Base-by-base conservation (phyloP, 1,140 invertebrate genomes). In the Dendrolimus punctatus region DNA sequence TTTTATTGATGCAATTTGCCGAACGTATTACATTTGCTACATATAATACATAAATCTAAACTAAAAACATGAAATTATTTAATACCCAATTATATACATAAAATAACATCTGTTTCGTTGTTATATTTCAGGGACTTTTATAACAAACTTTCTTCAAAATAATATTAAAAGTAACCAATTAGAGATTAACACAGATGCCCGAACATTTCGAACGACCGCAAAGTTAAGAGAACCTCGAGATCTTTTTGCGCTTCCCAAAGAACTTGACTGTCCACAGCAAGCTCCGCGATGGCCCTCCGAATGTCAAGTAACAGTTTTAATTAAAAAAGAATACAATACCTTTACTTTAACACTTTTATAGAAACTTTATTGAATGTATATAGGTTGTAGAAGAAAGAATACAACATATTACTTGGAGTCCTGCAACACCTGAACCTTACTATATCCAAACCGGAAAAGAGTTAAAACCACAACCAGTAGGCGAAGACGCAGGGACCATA, bases 221-320 rank as follows among this genome's bases (percentile, higher is more conserved):
- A 90, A 91, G 71, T 73, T 92, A 51, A 90, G 88, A 71, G 91
- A 93, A 68, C 91, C 91, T 4, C 85, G 90, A 64, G 91, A 93
- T 70, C 78, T 93, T 39, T 93, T 92, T 78, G 89, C 91, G 39
- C 76, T 92, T 56, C 91, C 90, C 46, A 92, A 90, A 77, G 91
- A 92, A 70, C 87, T 91, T 65, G 90, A 90, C 60, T 93, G 92
- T 67, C 89, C 92, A 40, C 92, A 93, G 65, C 94, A 95, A 87
- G 89, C 91, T 64, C 91, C 94, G 43, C 87, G 94, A 80, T 96
- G 95, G 95, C 96, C 95, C 6, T 92, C 94, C 9, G 95, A 96
- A 85, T 96, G 94, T 83, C 94, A 95, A 88, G 94, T 95, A 73
- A 74, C 66, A 53, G 52, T 41, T 40, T 39, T 45, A 8, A 6